These are phyloP conservation scores for Acipenser ruthenus DNA, from an alignment of 2,797 vertebrate genomes.

Conservation along the genomic window DNA sequence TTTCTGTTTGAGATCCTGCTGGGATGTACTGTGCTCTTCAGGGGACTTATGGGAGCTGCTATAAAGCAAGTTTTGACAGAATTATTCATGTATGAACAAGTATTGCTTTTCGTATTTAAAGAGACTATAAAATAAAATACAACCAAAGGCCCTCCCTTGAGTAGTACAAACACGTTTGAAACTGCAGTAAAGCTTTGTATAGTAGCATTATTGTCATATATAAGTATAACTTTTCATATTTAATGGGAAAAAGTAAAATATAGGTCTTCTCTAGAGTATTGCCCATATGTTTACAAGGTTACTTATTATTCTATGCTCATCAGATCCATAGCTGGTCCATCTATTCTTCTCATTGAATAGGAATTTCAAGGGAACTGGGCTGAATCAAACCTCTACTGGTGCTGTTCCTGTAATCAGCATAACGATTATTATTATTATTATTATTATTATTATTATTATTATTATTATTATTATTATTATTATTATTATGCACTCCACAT, in stretches of 20 bases:
- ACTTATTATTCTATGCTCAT: conserved; percentile 3
- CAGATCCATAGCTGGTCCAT: background rate
- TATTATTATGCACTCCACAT: too few species aligned
- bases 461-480: too few species aligned
- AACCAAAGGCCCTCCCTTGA: background rate
- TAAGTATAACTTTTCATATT: background rate
- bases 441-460: too few species aligned
- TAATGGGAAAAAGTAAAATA: background rate
- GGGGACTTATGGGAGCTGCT: background rate
- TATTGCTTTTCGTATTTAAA: background rate
- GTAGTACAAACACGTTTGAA: conserved; percentile 1
- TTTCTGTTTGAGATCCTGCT: too few species aligned
- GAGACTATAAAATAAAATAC: conserved; percentile 4
- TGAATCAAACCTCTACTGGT: too few species aligned
- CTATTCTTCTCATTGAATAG: too few species aligned
- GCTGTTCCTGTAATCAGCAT: too few species aligned
- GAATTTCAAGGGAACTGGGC: too few species aligned
- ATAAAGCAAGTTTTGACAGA: background rate
- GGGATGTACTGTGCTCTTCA: too few species aligned
- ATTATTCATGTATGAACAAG: background rate
- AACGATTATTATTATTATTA: too few species aligned
- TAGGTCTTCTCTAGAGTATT: background rate
- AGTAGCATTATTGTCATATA: background rate
- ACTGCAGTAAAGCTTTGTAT: background rate
- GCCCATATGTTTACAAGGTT: background rate